Percentiles rank a stretch among this genome's conserved stretches.
Conservation (phyloP, 1,140 invertebrate species). For the Periplaneta americana region DNA sequence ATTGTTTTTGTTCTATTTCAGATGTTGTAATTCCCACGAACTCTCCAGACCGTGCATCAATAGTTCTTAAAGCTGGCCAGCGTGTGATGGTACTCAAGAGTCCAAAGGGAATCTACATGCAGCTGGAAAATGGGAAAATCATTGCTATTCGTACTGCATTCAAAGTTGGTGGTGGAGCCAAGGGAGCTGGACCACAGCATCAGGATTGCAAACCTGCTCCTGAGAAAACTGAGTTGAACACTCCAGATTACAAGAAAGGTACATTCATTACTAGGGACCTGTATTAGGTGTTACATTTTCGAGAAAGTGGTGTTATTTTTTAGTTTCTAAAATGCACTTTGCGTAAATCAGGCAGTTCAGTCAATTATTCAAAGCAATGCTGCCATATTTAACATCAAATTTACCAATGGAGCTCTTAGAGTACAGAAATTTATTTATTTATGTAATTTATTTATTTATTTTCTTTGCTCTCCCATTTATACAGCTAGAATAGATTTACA, state of each 20-base stretch:
- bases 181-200: slow-evolving; percentile 24
- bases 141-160: slow-evolving; percentile 85
- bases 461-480: too few relatives aligned
- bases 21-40: slow-evolving; percentile 93
- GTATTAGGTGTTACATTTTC: too few relatives aligned
- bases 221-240: slow-evolving; percentile 6
- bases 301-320: too few relatives aligned
- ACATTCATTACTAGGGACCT: too few relatives aligned
- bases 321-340: too few relatives aligned
- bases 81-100: slow-evolving; percentile 91
- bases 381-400: too few relatives aligned
- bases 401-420: too few relatives aligned
- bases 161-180: slow-evolving; percentile 46
- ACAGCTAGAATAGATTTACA: too few relatives aligned
- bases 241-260: slow-evolving; percentile 15
- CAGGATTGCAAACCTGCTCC: not conserved
- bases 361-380: too few relatives aligned
- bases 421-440: too few relatives aligned
- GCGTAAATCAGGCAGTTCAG: too few relatives aligned
- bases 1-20: slow-evolving; percentile 32
- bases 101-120: slow-evolving; percentile 93
- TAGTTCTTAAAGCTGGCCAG: slow-evolving; percentile 86
- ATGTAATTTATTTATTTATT: too few relatives aligned
- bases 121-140: slow-evolving; percentile 91
- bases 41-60: slow-evolving; percentile 74